phyloP scores from a whole-genome alignment of 2,888 invertebrate genomes.

The Lasioglossum lativentre region DNA sequence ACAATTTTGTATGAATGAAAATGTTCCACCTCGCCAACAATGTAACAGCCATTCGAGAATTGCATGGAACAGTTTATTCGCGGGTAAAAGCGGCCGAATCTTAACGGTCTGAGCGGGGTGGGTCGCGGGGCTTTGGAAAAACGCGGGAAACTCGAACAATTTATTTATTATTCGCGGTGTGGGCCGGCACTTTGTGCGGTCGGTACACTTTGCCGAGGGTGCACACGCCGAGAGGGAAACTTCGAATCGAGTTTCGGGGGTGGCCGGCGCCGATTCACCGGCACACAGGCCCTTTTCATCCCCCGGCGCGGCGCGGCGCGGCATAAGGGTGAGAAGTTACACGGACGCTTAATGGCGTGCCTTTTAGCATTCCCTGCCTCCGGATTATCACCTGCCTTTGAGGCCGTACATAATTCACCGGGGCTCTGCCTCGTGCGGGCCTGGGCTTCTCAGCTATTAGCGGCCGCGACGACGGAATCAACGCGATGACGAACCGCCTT shows the following conservation, averaged over 20 bases:
- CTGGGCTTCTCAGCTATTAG: conserved; percentile 30
- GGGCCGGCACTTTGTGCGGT: conserved; percentile 45
- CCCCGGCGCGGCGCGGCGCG: neutral
- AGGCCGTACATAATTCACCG: conserved; percentile 65
- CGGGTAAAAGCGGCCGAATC: neutral
- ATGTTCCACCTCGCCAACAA: neutral
- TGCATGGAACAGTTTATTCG: neutral
- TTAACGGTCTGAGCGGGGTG: neutral
- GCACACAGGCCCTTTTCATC: conserved; percentile 64
- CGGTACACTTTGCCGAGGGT: conserved; percentile 51
- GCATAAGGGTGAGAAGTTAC: conserved; percentile 70
- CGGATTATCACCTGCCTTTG: conserved; percentile 70
- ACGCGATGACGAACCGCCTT: conserved; percentile 27
- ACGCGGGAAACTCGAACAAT: conserved; percentile 34
- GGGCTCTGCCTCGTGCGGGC: neutral
- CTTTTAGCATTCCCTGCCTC: conserved; percentile 66
- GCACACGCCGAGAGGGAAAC: conserved; percentile 53
- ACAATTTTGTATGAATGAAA: neutral
- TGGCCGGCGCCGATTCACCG: conserved; percentile 57
- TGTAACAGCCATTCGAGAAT: neutral
- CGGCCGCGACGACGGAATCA: conserved; percentile 29
- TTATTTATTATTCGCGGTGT: conserved; percentile 63
- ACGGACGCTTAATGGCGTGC: conserved; percentile 65
- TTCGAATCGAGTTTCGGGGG: conserved; percentile 67
- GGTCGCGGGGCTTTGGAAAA: conserved; percentile 7